A percentile compares a stretch with the other conserved stretches of the same genome.
Evolutionary conservation across 2,797 vertebrate genomes (phyloP).

Genomic region (Morelia viridis): DNA sequence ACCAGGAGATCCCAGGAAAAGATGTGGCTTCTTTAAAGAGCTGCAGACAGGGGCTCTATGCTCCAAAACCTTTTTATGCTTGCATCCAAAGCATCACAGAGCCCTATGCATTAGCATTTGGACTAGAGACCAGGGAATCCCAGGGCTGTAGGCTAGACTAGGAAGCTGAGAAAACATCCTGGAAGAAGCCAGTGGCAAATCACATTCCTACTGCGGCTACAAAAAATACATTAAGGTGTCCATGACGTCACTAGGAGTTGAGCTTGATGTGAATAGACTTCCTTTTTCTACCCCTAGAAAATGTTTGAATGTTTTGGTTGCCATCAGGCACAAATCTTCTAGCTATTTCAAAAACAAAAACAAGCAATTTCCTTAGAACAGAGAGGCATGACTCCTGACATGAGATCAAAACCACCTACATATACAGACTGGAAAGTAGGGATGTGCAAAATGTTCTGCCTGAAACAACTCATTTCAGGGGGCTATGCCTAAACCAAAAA

Average conservation of each 20-base stretch:
- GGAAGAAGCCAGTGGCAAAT: not conserved
- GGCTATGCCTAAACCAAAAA: not conserved
- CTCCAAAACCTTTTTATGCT: not conserved
- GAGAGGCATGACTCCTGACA: not conserved
- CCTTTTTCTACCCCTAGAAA: not conserved
- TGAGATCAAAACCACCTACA: not conserved
- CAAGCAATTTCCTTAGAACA: not conserved
- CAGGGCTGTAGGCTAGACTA: not conserved
- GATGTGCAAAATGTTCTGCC: not conserved
- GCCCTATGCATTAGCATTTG: not conserved
- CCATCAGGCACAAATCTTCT: not conserved
- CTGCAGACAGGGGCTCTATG: not conserved
- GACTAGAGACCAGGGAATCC: not conserved
- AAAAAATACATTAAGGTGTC: not conserved
- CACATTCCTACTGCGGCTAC: not conserved
- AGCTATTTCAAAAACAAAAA: not conserved
- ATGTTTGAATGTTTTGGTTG: not conserved
- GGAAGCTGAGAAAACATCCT: not conserved
- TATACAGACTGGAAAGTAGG: not conserved
- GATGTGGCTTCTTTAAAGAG: not conserved
- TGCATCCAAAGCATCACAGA: not conserved
- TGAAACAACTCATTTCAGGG: not conserved
- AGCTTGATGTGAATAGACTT: not conserved
- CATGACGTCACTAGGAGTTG: not conserved
- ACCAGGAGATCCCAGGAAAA: not conserved